Evolutionary conservation across 2,113 vertebrate species (phyloP).

Genomic region (Diphyllodes magnificus): DNA sequence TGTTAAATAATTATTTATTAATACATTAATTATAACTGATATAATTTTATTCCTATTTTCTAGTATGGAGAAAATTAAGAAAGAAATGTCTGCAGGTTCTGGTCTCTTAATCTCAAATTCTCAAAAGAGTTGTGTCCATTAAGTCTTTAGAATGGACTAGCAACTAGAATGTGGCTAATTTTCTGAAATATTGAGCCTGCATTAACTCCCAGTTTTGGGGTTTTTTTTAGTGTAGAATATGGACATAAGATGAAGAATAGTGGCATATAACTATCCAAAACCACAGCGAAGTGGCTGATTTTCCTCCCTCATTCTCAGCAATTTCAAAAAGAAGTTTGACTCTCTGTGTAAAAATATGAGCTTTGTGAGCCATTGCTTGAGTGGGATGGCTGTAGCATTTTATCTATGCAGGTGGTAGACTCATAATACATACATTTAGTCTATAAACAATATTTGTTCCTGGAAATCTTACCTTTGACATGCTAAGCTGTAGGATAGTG

Average conservation of each 20-base stretch:
- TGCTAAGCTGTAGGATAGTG: neutral
- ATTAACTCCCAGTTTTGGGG: neutral
- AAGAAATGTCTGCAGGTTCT: neutral
- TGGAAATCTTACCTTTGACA: neutral
- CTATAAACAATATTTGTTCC: neutral
- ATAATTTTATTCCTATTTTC: neutral
- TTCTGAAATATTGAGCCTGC: neutral
- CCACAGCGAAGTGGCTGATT: neutral
- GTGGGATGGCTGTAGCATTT: neutral
- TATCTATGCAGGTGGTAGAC: neutral
- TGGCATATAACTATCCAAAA: neutral
- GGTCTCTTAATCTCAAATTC: neutral
- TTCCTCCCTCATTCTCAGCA: neutral
- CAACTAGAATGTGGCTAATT: fast-evolving
- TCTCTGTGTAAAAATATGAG: neutral
- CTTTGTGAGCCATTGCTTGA: neutral
- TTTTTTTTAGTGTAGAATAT: neutral
- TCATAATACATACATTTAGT: neutral
- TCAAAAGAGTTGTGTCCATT: fast-evolving
- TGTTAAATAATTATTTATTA: neutral
- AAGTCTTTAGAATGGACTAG: neutral
- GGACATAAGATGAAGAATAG: neutral
- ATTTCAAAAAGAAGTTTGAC: neutral
- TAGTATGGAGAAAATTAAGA: neutral
- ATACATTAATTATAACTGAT: neutral